Conservation (phyloP, 2,888 invertebrate genomes). For the Hemicrepidius hirtus region DNA sequence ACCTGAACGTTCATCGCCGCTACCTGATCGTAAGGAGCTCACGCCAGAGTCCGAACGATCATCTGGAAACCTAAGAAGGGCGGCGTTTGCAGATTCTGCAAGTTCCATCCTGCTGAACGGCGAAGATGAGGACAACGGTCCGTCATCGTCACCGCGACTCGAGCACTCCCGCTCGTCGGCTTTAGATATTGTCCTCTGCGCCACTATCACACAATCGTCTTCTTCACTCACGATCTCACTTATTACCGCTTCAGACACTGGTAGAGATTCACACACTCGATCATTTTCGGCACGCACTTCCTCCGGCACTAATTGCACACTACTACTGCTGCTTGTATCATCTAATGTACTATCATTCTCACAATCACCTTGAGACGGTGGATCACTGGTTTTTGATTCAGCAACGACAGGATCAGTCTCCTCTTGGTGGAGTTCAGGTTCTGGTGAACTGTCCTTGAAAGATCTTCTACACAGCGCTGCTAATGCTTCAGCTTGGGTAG, state of each 20-base stretch:
- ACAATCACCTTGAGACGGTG: conserved; percentile 39
- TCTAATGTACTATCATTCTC: conserved; percentile 61
- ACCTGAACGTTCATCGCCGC: conserved; percentile 85
- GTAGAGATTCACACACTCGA: conserved; percentile 60
- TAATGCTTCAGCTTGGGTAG: conserved; percentile 59
- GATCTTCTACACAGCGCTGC: conserved; percentile 61
- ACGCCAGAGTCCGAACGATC: conserved; percentile 76
- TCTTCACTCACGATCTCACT: conserved; percentile 74
- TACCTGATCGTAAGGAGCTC: conserved; percentile 83
- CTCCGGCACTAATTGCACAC: conserved; percentile 63
- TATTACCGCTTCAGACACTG: conserved; percentile 59
- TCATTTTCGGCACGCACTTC: conserved; percentile 59
- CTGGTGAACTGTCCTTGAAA: conserved; percentile 56
- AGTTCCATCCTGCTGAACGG: conserved; percentile 71
- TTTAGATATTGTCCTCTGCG: conserved; percentile 64
- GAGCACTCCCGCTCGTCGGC: conserved; percentile 68
- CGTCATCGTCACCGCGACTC: conserved; percentile 72
- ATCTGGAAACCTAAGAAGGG: conserved; percentile 72
- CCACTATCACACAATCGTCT: conserved; percentile 80
- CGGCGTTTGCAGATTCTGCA: conserved; percentile 64
- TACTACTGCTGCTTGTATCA: conserved; percentile 63
- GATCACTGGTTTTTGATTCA: conserved; percentile 41
- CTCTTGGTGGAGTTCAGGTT: conserved; percentile 35
- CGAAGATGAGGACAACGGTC: conserved; percentile 69
- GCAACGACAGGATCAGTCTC: conserved; percentile 19